Evolutionary conservation across 2,888 invertebrate species (phyloP), one percentile per base, ranked within the genome.

Genomic region (Thysanoteuthis rhombus): DNA sequence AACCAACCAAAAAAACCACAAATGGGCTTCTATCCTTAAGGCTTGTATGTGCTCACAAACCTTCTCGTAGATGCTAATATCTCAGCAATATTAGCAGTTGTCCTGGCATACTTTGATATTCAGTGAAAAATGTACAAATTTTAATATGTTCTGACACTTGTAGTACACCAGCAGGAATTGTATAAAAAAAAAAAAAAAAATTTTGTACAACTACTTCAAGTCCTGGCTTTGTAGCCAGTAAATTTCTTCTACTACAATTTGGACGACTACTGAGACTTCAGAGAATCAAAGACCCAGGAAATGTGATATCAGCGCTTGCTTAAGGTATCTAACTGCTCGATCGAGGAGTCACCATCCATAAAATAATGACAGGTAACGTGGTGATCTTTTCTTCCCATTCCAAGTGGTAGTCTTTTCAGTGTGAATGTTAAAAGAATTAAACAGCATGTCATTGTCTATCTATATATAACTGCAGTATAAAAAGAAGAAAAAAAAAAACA

Each of bases 371-470:
- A 93, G 93, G 93, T 93, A 93, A 93, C 93, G 93, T 93, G 93
- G 93, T 93, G 58, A 93, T 93, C 93, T 93, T 93, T 93, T 93
- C 93, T 93, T 93, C 47, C 93, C 93, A 93, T 93, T 93, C 92
- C 58, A 93, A 93, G 93, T 93, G 93, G 93, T 93, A 93, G 93
- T 93, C 52, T 58, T 93, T 93, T 93, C 92, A 92, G 92, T 92
- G 92, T 92, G 92, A 92, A 92, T 92, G 92, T 92, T 92, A 92
- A 92, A 28, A 42, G n/a, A 42, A 92, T 38, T 92, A 42, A 92
- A 92, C 40, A 92, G 92, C 92, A 92, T 92, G 92, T 92, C 92
- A 92, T 92, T 92, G 92, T 92, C 92, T 91, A 91, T 90, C 28
- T 52, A 52, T 52, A 52, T 52, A 52, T 92, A 92, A 92, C 92